Percentiles rank a stretch among this genome's conserved stretches.
Evolutionary conservation across 2,797 vertebrate genomes (phyloP).

Genomic region (Linurgus olivaceus): DNA sequence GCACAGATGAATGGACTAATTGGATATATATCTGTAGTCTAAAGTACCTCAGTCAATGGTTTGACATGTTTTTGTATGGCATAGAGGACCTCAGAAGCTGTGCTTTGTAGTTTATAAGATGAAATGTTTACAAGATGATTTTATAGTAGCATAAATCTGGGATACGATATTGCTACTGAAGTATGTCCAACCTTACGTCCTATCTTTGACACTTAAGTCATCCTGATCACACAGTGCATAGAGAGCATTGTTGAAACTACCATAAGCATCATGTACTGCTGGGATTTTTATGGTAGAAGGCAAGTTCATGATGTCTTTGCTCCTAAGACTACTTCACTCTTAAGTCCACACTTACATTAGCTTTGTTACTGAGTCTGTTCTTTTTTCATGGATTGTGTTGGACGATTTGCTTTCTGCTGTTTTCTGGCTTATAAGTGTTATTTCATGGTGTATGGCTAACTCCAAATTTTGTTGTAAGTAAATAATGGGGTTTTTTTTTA

Average conservation of each 20-base stretch:
- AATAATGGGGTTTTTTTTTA: background rate
- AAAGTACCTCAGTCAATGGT: background rate
- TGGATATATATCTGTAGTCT: accelerated
- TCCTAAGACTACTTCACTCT: background rate
- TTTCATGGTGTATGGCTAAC: background rate
- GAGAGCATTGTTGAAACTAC: background rate
- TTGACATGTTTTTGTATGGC: background rate
- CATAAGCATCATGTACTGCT: background rate
- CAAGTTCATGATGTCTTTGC: background rate
- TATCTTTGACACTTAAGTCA: background rate
- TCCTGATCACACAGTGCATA: background rate
- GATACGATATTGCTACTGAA: background rate
- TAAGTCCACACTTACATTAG: background rate
- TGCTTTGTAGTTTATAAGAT: background rate
- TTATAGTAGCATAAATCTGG: background rate
- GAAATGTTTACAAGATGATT: background rate
- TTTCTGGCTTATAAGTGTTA: background rate
- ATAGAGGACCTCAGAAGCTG: background rate
- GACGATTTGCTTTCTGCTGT: background rate
- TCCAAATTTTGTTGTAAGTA: background rate
- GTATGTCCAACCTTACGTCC: background rate
- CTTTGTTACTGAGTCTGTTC: background rate
- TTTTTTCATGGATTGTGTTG: background rate
- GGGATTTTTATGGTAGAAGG: background rate
- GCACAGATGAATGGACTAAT: background rate